A percentile compares a stretch with the other conserved stretches of the same genome.
These are phyloP conservation scores for Nomada lathburiana DNA, from an alignment of 2,888 invertebrate genomes.

Conservation along the genomic window DNA sequence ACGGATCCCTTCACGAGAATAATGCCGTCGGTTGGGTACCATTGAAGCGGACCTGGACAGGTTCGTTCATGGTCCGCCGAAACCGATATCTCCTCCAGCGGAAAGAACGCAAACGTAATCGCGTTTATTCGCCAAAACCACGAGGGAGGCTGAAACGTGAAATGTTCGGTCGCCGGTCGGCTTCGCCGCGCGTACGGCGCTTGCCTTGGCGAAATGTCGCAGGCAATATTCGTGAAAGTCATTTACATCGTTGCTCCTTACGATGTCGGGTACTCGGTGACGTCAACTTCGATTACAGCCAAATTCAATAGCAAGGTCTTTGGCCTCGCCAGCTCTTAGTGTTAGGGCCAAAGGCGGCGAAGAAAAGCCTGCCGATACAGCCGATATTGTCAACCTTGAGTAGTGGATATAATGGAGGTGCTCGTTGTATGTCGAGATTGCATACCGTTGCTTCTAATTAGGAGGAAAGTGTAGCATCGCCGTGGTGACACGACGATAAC, in stretches of 20 bases:
- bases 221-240: conserved; percentile 65
- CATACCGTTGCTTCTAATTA: neutral
- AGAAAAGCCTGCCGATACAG: conserved; percentile 28
- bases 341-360: conserved; percentile 70
- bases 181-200: conserved; percentile 32
- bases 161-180: conserved; percentile 47
- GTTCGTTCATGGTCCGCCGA: conserved; percentile 59
- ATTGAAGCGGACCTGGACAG: conserved; percentile 34
- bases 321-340: conserved; percentile 65
- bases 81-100: conserved; percentile 24
- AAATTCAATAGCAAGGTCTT: conserved; percentile 74
- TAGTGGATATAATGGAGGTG: neutral
- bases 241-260: conserved; percentile 61
- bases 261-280: conserved; percentile 59
- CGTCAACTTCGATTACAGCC: conserved; percentile 71
- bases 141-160: conserved; percentile 27
- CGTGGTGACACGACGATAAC: too few species aligned
- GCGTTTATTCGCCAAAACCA: conserved; percentile 38
- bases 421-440: neutral
- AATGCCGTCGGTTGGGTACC: conserved; percentile 34
- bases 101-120: conserved; percentile 38
- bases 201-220: conserved; percentile 58
- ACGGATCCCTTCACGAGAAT: conserved; percentile 19
- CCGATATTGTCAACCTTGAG: conserved; percentile 13
- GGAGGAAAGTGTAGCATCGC: too few species aligned